Conservation (phyloP, 2,113 vertebrate species). For the Xenopus borealis region DNA sequence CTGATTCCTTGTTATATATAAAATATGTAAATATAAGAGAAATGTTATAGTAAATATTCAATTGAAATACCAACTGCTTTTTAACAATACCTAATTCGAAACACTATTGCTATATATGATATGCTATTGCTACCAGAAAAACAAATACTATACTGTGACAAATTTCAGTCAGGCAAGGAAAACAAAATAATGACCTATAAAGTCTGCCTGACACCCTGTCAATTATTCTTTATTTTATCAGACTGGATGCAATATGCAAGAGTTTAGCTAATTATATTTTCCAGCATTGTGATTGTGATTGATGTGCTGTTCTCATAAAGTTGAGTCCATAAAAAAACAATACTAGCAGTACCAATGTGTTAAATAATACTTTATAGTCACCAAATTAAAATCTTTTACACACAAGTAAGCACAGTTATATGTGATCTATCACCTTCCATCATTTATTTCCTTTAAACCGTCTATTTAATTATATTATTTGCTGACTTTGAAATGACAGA, state of each 20-base stretch:
- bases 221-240: too few species aligned
- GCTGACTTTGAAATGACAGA: too few species aligned
- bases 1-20: too few species aligned
- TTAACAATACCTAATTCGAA: too few species aligned
- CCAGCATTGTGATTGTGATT: not conserved
- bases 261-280: not conserved
- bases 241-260: not conserved
- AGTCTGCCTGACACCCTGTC: not conserved
- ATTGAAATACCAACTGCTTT: too few species aligned
- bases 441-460: not conserved
- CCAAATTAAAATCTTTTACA: conserved; percentile 6
- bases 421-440: not conserved
- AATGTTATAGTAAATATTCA: too few species aligned
- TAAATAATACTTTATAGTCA: not conserved
- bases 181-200: not conserved
- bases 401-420: conserved; percentile 27
- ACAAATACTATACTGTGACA: too few species aligned
- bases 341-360: conserved; percentile 12
- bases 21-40: too few species aligned
- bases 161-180: not conserved
- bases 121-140: too few species aligned
- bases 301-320: conserved; percentile 22
- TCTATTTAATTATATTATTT: too few species aligned
- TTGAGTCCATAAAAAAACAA: not conserved
- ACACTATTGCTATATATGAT: too few species aligned